phyloP scores from a whole-genome alignment of 1,140 invertebrate genomes.

The Drosophila albomicans region DNA sequence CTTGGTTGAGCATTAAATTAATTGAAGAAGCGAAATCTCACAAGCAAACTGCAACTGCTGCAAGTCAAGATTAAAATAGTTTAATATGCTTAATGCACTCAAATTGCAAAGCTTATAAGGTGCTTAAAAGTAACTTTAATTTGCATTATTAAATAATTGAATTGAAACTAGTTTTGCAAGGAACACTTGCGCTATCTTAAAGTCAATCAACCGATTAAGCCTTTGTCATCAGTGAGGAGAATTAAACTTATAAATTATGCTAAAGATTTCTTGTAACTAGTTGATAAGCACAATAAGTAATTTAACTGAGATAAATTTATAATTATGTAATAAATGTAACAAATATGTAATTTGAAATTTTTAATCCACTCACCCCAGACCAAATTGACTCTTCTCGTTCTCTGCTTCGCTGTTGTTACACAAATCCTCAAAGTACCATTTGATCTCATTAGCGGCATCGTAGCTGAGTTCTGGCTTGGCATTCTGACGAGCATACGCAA shows the following conservation, averaged over 20 bases:
- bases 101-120: background rate
- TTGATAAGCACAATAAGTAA: conserved; percentile 47
- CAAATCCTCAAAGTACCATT: conserved; percentile 94
- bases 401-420: conserved; percentile 75
- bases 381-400: conserved; percentile 52
- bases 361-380: conserved; percentile 59
- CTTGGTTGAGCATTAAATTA: background rate
- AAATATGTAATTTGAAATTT: background rate
- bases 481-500: conserved; percentile 95
- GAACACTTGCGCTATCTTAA: background rate
- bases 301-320: conserved; percentile 40
- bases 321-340: too few species aligned
- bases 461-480: conserved; percentile 91
- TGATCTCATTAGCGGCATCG: conserved; percentile 89
- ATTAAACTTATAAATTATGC: conserved; percentile 29
- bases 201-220: conserved; percentile 6
- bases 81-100: background rate
- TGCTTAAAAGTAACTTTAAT: background rate
- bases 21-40: background rate
- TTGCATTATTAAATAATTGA: too few species aligned
- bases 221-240: conserved; percentile 2
- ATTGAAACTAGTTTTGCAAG: background rate
- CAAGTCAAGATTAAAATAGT: background rate
- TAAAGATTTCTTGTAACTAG: conserved; percentile 17
- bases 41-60: background rate